phyloP scores from a whole-genome alignment of 2,888 invertebrate species.

The Apodemia mormo region DNA sequence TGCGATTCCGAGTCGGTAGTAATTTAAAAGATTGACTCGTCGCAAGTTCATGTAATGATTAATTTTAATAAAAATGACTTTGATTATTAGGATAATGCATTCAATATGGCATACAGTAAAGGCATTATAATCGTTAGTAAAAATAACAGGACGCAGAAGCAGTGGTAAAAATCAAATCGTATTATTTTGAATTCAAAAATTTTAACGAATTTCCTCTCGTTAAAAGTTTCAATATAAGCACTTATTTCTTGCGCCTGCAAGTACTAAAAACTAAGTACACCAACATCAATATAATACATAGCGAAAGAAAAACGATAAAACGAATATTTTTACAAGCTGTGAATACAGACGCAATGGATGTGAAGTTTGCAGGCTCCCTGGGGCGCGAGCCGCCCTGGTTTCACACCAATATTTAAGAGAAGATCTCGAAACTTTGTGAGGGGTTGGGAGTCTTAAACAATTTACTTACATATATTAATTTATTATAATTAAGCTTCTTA shows the following conservation, averaged over 20 bases:
- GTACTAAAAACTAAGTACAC: constrained; percentile 33
- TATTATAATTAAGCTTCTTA: constrained; percentile 25
- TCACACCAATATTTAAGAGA: constrained; percentile 63
- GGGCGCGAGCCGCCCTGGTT: constrained; percentile 48
- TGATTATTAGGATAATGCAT: no score
- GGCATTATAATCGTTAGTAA: background rate
- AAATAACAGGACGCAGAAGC: background rate
- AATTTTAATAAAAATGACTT: no score
- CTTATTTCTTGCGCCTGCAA: constrained; percentile 19
- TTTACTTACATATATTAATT: constrained; percentile 49
- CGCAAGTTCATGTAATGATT: no score
- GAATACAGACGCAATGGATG: constrained; percentile 55
- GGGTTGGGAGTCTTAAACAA: constrained; percentile 47
- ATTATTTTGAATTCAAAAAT: constrained; percentile 10
- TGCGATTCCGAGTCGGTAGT: no score
- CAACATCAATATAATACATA: constrained; percentile 29
- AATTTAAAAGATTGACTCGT: no score
- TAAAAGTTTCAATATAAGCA: constrained; percentile 35
- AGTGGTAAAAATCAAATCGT: background rate
- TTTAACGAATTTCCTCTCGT: constrained; percentile 30
- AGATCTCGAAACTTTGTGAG: constrained; percentile 60
- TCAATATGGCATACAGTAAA: no score
- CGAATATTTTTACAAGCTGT: constrained; percentile 67
- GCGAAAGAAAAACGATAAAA: constrained; percentile 54
- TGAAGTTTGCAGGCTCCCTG: constrained; percentile 49